phyloP scores from a whole-genome alignment of 2,113 vertebrate genomes.

The Myotis yumanensis region DNA sequence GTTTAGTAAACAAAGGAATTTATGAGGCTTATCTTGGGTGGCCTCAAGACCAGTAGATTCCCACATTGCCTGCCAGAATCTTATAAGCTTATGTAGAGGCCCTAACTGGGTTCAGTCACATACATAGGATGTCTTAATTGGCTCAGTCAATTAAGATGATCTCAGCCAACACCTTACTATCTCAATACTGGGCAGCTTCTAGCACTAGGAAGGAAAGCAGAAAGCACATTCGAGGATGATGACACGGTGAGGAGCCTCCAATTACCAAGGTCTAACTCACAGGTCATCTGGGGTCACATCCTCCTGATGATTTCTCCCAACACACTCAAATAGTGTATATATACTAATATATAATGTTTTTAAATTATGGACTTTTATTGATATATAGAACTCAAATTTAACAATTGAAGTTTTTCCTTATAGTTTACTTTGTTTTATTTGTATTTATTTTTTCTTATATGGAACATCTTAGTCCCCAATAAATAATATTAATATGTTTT shows the following conservation, averaged over 20 bases:
- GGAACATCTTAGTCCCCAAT: not conserved
- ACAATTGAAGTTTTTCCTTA: not conserved
- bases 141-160: too few species aligned
- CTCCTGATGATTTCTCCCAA: not conserved
- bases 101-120: too few species aligned
- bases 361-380: not conserved
- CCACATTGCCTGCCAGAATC: too few species aligned
- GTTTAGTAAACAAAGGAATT: too few species aligned
- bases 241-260: not conserved
- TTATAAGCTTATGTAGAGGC: too few species aligned
- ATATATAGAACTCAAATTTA: constrained; percentile 24
- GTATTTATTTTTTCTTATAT: not conserved
- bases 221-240: not conserved
- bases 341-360: not conserved
- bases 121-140: too few species aligned
- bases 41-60: too few species aligned
- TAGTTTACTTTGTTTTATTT: not conserved
- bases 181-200: not conserved
- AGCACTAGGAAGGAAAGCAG: not conserved
- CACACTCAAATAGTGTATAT: not conserved
- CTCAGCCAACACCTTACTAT: too few species aligned
- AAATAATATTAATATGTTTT: not conserved
- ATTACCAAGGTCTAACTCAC: not conserved
- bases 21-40: too few species aligned
- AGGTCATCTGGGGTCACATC: not conserved